Evolutionary conservation across 2,888 invertebrate species (phyloP), one percentile per base, ranked within the genome.

Genomic region (Hipparchia sbordonii): DNA sequence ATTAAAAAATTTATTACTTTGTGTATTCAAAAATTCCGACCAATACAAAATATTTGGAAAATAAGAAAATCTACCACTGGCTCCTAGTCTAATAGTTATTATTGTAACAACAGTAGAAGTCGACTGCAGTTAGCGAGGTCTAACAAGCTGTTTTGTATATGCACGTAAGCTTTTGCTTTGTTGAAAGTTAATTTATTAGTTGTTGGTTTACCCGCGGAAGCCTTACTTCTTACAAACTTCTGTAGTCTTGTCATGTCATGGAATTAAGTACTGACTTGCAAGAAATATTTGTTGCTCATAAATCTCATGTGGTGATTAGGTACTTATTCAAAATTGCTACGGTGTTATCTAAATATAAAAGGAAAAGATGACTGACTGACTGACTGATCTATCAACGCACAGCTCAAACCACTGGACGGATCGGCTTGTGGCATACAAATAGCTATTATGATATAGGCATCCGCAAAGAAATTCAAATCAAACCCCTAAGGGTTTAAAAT

Each of bases 141-240:
- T 69, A 69, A 69, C 69, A 69, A 69, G 61, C 61, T 69, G 69
- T 69, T 69, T 67, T 61, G 69, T 51, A 61, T 69, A 69, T 33
- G 39, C 52, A 69, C 52, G 69, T 69, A 69, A 61, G 69, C 69
- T 52, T 51, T 52, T 51, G 69, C 61, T 59, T 57, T 68, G 67
- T 68, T 68, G 67, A 68, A 68, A 68, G 67, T 48, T 68, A 68
- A 68, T 68, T 68, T 68, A 68, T 68, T 33, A n/a, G 67, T 68
- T 23, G 57, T 68, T 60, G 59, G 59, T 59, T 59, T 59, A 48
- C 51, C 67, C 59, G 59, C 67, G 59, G 67, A 68, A 68, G 67
- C 48, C 10, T 59, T 12, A 33, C 65, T 65, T 65, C 65, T 63
- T 52, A 10, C 65, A n/a, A n/a, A 65, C 9, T 52, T 12, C 65